A percentile compares a stretch with the other conserved stretches of the same genome.
Evolutionary conservation across 2,113 vertebrate genomes (phyloP).

Genomic region (Ia io): DNA sequence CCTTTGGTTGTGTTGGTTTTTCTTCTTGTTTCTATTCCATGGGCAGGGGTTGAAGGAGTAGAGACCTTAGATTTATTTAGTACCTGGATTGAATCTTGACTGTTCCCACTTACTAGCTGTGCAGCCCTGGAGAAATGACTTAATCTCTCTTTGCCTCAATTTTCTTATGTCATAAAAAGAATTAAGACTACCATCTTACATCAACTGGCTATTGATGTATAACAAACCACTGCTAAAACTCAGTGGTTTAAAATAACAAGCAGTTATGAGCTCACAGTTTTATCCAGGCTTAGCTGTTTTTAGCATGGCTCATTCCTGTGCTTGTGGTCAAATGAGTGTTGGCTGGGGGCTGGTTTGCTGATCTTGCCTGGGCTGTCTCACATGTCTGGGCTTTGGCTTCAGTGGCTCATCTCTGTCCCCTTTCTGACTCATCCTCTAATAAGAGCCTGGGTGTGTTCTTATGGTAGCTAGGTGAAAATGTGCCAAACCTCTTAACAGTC

Average conservation of each 20-base stretch:
- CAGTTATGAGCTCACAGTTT: not conserved
- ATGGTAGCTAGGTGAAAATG: not conserved
- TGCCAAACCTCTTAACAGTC: not conserved
- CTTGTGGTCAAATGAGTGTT: not conserved
- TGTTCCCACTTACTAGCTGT: not conserved
- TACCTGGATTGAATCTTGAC: not conserved
- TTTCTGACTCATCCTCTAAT: not conserved
- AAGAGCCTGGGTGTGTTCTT: not conserved
- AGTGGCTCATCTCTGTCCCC: not conserved
- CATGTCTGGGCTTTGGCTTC: not conserved
- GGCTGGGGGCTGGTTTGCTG: not conserved
- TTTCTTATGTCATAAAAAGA: conserved; percentile 6
- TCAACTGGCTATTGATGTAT: not conserved
- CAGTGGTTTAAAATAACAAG: not conserved
- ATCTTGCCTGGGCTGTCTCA: not conserved
- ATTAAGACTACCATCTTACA: not conserved
- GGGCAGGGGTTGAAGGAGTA: not conserved
- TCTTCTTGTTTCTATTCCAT: conserved; percentile 35
- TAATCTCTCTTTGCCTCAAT: not conserved
- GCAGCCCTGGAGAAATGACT: not conserved
- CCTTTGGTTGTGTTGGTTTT: conserved; percentile 36
- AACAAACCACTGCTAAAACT: not conserved
- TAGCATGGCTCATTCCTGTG: not conserved
- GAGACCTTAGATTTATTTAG: not conserved
- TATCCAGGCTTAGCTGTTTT: too few species aligned